These are phyloP conservation scores for Turritopsis rubra DNA, from an alignment of 30 jellyfish, hydroid and myxozoan genomes.

Conservation along the genomic window DNA sequence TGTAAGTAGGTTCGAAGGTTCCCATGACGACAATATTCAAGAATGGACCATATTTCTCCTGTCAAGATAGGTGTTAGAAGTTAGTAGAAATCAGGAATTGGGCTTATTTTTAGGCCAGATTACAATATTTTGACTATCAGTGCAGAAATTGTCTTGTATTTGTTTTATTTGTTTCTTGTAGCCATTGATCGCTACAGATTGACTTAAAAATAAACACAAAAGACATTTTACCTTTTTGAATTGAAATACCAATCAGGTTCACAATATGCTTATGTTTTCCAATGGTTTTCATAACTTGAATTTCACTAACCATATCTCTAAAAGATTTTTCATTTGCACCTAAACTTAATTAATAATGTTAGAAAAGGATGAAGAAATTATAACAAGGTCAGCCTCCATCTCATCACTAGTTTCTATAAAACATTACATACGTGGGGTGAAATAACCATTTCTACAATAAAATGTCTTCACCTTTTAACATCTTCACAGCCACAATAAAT, in stretches of 20 bases:
- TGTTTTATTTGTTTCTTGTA: too few species aligned
- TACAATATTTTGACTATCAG: too few species aligned
- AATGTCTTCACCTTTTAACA: background rate
- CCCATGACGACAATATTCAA: conserved; percentile 93
- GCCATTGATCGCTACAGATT: too few species aligned
- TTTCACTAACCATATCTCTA: conserved; percentile 57
- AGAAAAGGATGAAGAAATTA: too few species aligned
- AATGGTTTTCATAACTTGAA: conserved; percentile 75
- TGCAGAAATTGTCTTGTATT: too few species aligned
- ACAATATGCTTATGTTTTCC: conserved; percentile 63
- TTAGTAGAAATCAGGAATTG: too few species aligned
- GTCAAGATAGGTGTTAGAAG: too few species aligned
- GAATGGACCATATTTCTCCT: conserved; percentile 15
- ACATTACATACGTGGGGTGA: too few species aligned
- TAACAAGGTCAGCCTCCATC: background rate
- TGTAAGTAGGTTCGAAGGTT: conserved; percentile 66
- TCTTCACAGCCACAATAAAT: background rate
- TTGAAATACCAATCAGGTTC: conserved; percentile 60
- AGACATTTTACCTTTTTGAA: conserved; percentile 46
- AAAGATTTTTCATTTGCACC: conserved; percentile 69
- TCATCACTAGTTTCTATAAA: too few species aligned
- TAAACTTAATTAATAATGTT: background rate
- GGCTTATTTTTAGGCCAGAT: too few species aligned
- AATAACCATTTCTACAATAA: too few species aligned
- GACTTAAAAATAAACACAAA: background rate